Base-by-base conservation (phyloP, 2,113 vertebrate species). In the Podarcis cretensis region DNA sequence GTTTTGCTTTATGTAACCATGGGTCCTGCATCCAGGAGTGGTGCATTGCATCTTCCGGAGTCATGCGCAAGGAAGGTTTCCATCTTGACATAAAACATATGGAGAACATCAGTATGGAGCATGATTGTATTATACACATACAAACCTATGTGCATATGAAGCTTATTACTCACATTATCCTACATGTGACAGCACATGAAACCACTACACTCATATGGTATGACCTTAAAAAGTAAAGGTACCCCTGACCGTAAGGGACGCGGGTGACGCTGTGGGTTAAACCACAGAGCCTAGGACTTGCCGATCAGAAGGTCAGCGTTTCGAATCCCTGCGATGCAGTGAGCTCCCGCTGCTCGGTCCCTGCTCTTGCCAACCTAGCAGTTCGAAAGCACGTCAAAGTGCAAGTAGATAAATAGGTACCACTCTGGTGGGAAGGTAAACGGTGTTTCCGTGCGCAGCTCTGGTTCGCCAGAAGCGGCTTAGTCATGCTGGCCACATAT, bases 11-110 rank as follows among this genome's bases (percentile, higher is more conserved):
- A 93, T 97, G 95, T 59, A 95, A 95, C 82, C 97, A 96, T 37
- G 97, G 94, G 65, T 99, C 98, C 83, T 97, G 97, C 94, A 99
- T 98, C 98, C 98, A 99, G 0, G 96, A 91, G 2, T 99, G 98
- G 92, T 97, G 97, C 91, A 99, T 93, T 0, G 97, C 98, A 93
- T 99, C 98, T 74, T 98, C 98, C 0, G 98, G 98, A 87, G 97
- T 98, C 98, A 99, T 97, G 16, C 98, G 98, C 87, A 97, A 97
- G 30, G 96, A 95, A n/a, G 98, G 98, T 90, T 99, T 98, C 98
- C 98, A 99, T 87, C 98, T 99, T 92, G 63, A 93, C 12, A 96
- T 6, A 23, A 92, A 94, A 78, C 0, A 20, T 54, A 89, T 27
- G 77, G 27, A 59, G 92, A 86, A 92, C 75, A 84, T 5, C 35